Evolutionary conservation across 2,888 invertebrate genomes (phyloP).

Genomic region (Caenorhabditis imperialis): DNA sequence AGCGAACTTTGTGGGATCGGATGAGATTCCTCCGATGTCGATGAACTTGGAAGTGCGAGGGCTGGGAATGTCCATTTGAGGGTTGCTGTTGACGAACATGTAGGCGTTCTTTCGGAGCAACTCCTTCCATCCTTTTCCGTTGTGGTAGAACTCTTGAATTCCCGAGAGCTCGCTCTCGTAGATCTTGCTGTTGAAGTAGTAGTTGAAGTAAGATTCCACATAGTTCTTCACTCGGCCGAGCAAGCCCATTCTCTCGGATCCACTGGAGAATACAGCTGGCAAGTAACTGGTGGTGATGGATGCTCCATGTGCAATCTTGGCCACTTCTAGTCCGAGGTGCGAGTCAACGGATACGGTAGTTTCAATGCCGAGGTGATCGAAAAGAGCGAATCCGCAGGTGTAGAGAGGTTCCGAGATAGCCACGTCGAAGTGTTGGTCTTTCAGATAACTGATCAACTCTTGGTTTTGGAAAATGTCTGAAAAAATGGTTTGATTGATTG

Average conservation of each 20-base stretch:
- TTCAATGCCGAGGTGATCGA: constrained; percentile 52
- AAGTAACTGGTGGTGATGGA: constrained; percentile 41
- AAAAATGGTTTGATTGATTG: not conserved
- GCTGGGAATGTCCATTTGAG: constrained; percentile 47
- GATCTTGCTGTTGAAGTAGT: constrained; percentile 39
- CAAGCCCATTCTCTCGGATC: constrained; percentile 32
- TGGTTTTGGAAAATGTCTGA: constrained; percentile 53
- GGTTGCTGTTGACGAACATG: constrained; percentile 46
- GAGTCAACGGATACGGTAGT: constrained; percentile 37
- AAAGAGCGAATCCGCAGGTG: constrained; percentile 55
- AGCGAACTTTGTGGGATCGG: constrained; percentile 16
- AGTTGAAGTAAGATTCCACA: constrained; percentile 47
- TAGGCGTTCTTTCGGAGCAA: constrained; percentile 36
- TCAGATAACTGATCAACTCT: constrained; percentile 53
- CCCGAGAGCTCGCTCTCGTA: constrained; percentile 28
- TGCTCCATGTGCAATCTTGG: constrained; percentile 41
- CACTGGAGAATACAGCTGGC: constrained; percentile 39
- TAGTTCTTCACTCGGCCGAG: constrained; percentile 34
- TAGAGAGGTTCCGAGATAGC: constrained; percentile 62
- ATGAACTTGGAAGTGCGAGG: constrained; percentile 43
- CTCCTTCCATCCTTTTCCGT: constrained; percentile 31
- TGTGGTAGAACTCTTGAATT: constrained; percentile 15
- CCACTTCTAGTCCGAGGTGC: constrained; percentile 35
- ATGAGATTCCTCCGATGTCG: constrained; percentile 44
- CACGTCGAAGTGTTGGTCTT: constrained; percentile 60